These are phyloP conservation scores for Sprattus sprattus DNA, from an alignment of 2,113 vertebrate genomes.

Conservation along the genomic window DNA sequence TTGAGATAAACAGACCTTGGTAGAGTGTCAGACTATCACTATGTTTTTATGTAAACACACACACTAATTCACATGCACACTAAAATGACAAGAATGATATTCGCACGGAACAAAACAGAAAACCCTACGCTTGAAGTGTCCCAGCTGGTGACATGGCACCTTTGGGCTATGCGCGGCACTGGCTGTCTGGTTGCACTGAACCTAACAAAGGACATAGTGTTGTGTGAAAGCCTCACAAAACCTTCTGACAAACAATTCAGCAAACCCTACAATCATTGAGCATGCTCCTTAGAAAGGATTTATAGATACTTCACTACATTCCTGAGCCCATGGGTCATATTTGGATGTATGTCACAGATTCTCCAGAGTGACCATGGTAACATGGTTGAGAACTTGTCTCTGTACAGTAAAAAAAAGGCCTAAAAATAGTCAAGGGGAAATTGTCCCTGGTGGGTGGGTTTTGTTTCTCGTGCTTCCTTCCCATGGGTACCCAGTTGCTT, in stretches of 20 bases:
- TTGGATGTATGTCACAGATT: background rate
- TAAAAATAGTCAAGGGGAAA: background rate
- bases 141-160: background rate
- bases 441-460: background rate
- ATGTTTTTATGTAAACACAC: background rate
- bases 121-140: background rate
- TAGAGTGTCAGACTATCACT: background rate
- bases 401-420: background rate
- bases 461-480: background rate
- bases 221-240: background rate
- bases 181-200: background rate
- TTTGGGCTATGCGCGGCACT: background rate
- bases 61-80: background rate
- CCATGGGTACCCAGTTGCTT: background rate
- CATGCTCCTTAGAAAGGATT: background rate
- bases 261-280: background rate
- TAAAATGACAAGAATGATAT: background rate
- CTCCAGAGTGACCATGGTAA: background rate
- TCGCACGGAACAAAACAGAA: background rate
- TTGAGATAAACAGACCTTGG: background rate
- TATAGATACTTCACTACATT: background rate
- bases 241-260: background rate
- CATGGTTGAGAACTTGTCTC: background rate
- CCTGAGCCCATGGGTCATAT: background rate
- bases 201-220: background rate